Evolutionary conservation across 2,113 vertebrate genomes (phyloP), one percentile per base, ranked within the genome.

Genomic region (Sminthopsis crassicaudata): DNA sequence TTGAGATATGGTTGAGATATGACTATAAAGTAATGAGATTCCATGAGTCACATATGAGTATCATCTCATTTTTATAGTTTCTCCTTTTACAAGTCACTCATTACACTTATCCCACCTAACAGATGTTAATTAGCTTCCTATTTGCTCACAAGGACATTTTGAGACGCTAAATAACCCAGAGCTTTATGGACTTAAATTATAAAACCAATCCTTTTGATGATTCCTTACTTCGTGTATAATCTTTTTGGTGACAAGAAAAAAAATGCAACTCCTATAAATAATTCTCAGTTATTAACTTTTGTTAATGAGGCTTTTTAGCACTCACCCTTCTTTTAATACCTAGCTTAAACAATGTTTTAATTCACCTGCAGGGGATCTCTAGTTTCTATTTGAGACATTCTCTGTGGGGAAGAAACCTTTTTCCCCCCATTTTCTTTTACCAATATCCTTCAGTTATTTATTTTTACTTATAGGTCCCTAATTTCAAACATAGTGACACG

Each of bases 51-150:
- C n/a, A 23, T 1, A 42, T 84, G 67, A 42, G 42, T 42, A 84
- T 84, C 36, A 84, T 84, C 36, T 84, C 67, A 42, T 42, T 84
- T 84, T 42, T 84, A 84, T 42, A 42, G 67, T 84, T 84, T 84
- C 67, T 84, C n/a, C n/a, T 84, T 84, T 84, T 42, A 42, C 42
- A 84, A 36, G n/a, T 84, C 67, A 84, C n/a, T 42, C 67, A 84
- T 84, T 84, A 84, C 16, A 76, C 19, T n/a, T 84, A 42, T n/a
- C n/a, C n/a, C 42, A 84, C 67, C 5, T 84, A 84, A 84, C 67
- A 84, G 67, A 84, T 84, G 67, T 84, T 84, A 84, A 84, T 84
- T 84, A 84, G 16, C n/a, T 84, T 84, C 67, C 67, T 84, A 84
- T 84, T 84, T 84, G 67, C 67, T 84, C 67, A 84, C 16, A 42